Evolutionary conservation across 30 jellyfish, hydroid and myxozoan genomes (phyloP).

Genomic region (Chironex yamaguchii): DNA sequence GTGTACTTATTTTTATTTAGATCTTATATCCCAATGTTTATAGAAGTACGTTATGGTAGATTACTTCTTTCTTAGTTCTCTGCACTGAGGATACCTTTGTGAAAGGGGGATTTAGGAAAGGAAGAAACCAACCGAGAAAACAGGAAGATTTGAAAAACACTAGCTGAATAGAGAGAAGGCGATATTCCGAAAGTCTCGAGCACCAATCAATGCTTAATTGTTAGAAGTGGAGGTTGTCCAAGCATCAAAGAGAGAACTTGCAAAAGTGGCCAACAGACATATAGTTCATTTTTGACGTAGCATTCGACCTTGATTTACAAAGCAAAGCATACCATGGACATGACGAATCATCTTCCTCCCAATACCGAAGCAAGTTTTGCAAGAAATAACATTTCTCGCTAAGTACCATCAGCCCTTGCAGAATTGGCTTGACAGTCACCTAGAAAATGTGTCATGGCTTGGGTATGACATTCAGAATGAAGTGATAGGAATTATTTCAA

Average conservation of each 20-base stretch:
- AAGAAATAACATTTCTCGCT: constrained; percentile 28
- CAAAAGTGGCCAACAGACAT: background rate
- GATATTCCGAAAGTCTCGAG: background rate
- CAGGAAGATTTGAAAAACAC: background rate
- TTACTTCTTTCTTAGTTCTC: background rate
- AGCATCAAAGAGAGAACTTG: background rate
- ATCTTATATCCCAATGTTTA: background rate
- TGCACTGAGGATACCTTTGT: background rate
- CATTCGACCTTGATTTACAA: background rate
- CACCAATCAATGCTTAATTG: background rate
- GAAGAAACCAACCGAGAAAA: background rate
- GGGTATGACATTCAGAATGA: constrained; percentile 48
- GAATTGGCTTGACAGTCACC: constrained; percentile 42
- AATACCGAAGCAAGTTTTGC: constrained; percentile 11
- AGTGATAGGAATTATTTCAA: constrained; percentile 9
- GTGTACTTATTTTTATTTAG: background rate
- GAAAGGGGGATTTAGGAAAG: background rate
- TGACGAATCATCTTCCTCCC: constrained; percentile 19
- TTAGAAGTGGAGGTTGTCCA: background rate
- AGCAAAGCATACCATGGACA: background rate
- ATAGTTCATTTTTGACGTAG: constrained; percentile 23
- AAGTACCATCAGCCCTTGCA: constrained; percentile 32
- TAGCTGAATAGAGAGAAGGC: background rate
- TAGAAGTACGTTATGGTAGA: background rate
- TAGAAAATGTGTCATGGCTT: constrained; percentile 29